Evolutionary conservation across 2,888 invertebrate species (phyloP).

Genomic region (Stenichneumon culpator): DNA sequence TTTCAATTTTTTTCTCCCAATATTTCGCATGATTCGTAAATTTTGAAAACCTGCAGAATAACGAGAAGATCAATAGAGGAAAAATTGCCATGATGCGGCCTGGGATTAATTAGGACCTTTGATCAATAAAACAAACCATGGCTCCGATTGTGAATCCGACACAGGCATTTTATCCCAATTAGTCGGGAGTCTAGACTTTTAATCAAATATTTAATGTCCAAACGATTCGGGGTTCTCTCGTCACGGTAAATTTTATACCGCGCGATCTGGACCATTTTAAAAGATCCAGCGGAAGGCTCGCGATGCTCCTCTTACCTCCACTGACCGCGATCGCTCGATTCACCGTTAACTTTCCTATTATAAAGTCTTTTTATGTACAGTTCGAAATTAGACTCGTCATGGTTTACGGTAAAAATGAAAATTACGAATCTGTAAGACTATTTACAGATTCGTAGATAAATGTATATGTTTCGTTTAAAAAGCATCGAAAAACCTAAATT

Average conservation of each 20-base stretch:
- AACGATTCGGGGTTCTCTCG: neutral
- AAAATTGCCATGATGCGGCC: neutral
- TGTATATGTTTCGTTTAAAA: too few relatives aligned
- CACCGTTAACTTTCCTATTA: neutral
- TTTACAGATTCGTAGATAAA: too few relatives aligned
- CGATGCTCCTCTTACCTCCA: neutral
- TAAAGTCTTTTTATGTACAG: neutral
- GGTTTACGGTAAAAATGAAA: neutral
- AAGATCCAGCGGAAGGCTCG: neutral
- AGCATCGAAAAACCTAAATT: neutral
- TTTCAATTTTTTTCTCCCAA: neutral
- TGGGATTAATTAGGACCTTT: neutral
- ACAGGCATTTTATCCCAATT: neutral
- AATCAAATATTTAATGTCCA: slow-evolving; percentile 13
- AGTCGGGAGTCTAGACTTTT: neutral
- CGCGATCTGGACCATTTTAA: neutral
- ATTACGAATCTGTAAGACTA: neutral
- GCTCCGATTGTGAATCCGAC: neutral
- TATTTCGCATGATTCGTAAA: neutral
- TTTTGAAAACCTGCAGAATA: neutral
- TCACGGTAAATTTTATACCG: neutral
- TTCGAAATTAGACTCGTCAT: neutral
- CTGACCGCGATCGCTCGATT: neutral
- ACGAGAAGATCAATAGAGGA: neutral
- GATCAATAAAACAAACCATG: neutral